Evolutionary conservation across 1,140 invertebrate genomes (phyloP).

Genomic region (Bursaphelenchus mucronatus): DNA sequence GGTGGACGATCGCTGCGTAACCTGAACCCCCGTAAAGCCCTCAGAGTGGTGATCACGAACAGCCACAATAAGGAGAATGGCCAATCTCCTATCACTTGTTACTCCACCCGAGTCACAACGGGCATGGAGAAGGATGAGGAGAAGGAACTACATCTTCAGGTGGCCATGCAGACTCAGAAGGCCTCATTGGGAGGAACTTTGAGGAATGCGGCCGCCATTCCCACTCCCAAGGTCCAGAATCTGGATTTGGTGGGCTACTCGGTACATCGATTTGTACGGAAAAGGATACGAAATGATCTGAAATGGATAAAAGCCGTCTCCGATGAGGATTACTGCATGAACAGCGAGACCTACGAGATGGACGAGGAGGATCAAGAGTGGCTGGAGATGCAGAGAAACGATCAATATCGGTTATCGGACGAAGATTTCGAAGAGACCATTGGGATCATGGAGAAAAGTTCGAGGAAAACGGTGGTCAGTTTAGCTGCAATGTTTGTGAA

Average conservation of each 20-base stretch:
- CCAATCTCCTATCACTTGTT: neutral
- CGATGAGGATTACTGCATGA: too few relatives aligned
- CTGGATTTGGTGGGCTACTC: neutral
- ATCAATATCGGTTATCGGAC: neutral
- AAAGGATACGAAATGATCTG: too few relatives aligned
- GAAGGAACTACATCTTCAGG: slow-evolving; percentile 19
- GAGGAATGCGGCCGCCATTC: neutral
- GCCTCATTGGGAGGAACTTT: neutral
- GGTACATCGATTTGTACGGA: too few relatives aligned
- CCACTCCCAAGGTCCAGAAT: slow-evolving; percentile 4
- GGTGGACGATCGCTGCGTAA: too few relatives aligned
- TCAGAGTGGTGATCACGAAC: too few relatives aligned
- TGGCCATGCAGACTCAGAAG: slow-evolving; percentile 11
- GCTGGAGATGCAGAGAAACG: neutral
- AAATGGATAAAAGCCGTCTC: too few relatives aligned
- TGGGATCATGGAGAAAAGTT: slow-evolving; percentile 7
- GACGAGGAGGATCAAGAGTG: slow-evolving; percentile 13
- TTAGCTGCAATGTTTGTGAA: neutral
- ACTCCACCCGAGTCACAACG: neutral
- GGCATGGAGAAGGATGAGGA: slow-evolving; percentile 17
- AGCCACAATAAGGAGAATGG: slow-evolving; percentile 17
- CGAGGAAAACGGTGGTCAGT: slow-evolving; percentile 6
- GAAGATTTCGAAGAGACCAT: slow-evolving; percentile 12
- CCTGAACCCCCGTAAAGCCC: too few relatives aligned
- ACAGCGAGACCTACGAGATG: slow-evolving; percentile 2